phyloP scores from a whole-genome alignment of 2,888 invertebrate genomes.

The Apodemia duryi region DNA sequence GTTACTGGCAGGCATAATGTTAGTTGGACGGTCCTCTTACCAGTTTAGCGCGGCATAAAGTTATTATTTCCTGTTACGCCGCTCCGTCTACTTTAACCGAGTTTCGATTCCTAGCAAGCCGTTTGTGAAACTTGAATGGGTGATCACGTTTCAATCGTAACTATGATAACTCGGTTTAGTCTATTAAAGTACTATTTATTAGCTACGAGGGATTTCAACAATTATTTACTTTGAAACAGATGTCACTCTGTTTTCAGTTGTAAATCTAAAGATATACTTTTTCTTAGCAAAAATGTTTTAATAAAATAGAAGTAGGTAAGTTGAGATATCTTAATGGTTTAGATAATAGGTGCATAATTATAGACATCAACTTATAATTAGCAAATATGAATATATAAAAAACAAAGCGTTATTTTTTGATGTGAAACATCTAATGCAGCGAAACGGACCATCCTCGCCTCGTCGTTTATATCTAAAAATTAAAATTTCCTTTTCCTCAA shows the following conservation, averaged over 20 bases:
- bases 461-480: too few species aligned
- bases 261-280: neutral
- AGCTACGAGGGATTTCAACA: conserved; percentile 41
- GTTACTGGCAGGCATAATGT: conserved; percentile 77
- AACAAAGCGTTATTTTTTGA: too few species aligned
- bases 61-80: conserved; percentile 76
- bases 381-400: too few species aligned
- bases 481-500: too few species aligned
- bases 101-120: conserved; percentile 68
- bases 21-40: conserved; percentile 68
- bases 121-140: conserved; percentile 70
- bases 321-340: too few species aligned
- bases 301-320: too few species aligned
- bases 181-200: conserved; percentile 60
- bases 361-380: too few species aligned
- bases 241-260: conserved; percentile 1
- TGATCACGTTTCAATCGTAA: conserved; percentile 69
- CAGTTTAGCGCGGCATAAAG: conserved; percentile 71
- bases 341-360: too few species aligned
- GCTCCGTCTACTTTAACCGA: conserved; percentile 68
- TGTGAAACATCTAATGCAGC: too few species aligned
- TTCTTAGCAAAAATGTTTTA: too few species aligned
- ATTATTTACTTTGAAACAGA: conserved; percentile 32
- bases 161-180: conserved; percentile 58
- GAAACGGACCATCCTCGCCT: too few species aligned